These are phyloP conservation scores for Caprella mutica DNA, from an alignment of 2,888 invertebrate genomes.

Conservation along the genomic window DNA sequence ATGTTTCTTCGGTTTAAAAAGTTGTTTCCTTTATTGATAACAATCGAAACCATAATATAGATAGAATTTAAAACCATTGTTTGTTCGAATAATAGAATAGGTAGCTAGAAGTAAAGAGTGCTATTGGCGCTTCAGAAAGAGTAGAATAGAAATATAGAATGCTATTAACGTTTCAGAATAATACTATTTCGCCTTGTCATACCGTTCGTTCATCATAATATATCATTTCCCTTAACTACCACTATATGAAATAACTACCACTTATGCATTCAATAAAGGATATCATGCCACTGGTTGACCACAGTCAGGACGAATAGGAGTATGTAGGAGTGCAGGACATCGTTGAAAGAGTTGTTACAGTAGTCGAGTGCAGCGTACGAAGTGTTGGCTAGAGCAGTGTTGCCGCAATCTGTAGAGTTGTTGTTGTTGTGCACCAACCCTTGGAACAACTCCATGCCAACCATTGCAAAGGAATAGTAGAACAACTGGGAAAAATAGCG, in stretches of 20 bases:
- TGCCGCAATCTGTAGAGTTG: slow-evolving; percentile 35
- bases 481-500: slow-evolving; percentile 39
- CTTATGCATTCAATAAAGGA: too few relatives aligned
- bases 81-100: too few relatives aligned
- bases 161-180: too few relatives aligned
- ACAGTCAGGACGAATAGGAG: slow-evolving; percentile 44
- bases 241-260: neutral
- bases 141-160: too few relatives aligned
- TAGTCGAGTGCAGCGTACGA: slow-evolving; percentile 37
- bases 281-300: slow-evolving; percentile 46
- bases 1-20: too few relatives aligned
- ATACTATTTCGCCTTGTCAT: neutral
- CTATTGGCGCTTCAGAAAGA: too few relatives aligned
- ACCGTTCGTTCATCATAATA: neutral
- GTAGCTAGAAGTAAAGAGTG: too few relatives aligned
- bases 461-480: slow-evolving; percentile 43
- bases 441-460: slow-evolving; percentile 44
- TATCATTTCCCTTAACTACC: neutral
- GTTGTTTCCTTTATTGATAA: too few relatives aligned
- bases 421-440: slow-evolving; percentile 8
- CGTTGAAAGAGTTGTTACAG: slow-evolving; percentile 45
- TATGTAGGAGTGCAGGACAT: slow-evolving; percentile 41
- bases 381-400: slow-evolving; percentile 6
- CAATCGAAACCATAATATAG: too few relatives aligned
- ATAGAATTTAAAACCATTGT: too few relatives aligned